A percentile compares a stretch with the other conserved stretches of the same genome.
Conservation (phyloP, 2,797 vertebrate genomes). For the Lepus oiostolus region DNA sequence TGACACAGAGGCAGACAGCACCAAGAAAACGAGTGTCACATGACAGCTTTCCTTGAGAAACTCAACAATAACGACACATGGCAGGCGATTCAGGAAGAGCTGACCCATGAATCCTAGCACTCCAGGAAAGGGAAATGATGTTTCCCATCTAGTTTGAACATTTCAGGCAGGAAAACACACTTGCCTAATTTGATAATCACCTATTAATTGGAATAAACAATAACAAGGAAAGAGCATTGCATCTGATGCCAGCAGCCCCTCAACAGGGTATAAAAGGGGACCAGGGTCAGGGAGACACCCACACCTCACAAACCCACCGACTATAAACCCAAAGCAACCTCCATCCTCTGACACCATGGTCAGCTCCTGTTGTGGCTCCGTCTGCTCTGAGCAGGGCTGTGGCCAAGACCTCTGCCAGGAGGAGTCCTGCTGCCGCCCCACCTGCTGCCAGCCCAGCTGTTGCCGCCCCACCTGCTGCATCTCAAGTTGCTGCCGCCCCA, state of each 20-base stretch:
- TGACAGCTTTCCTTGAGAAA: background rate
- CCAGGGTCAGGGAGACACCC: background rate
- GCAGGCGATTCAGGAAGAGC: background rate
- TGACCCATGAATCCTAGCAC: background rate
- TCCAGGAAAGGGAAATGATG: background rate
- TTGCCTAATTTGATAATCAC: slow-evolving; percentile 36
- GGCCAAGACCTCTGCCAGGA: no score
- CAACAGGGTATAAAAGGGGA: slow-evolving; percentile 64
- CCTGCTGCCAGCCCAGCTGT: background rate
- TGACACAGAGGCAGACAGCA: background rate
- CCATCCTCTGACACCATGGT: slow-evolving; percentile 56
- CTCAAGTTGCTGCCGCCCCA: no score
- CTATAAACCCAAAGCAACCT: background rate
- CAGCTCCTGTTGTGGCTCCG: slow-evolving; percentile 34
- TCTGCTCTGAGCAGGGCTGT: no score
- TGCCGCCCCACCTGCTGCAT: no score
- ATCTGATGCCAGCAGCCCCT: background rate
- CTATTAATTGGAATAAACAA: background rate
- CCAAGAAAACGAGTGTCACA: background rate
- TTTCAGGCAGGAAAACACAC: background rate
- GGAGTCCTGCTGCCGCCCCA: background rate
- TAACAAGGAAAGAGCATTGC: background rate
- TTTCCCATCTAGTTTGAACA: background rate
- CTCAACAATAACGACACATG: background rate
- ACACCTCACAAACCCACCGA: background rate